phyloP scores from a whole-genome alignment of 64 coral and sea anemone species.

The Dendrophyllia cribrosa region DNA sequence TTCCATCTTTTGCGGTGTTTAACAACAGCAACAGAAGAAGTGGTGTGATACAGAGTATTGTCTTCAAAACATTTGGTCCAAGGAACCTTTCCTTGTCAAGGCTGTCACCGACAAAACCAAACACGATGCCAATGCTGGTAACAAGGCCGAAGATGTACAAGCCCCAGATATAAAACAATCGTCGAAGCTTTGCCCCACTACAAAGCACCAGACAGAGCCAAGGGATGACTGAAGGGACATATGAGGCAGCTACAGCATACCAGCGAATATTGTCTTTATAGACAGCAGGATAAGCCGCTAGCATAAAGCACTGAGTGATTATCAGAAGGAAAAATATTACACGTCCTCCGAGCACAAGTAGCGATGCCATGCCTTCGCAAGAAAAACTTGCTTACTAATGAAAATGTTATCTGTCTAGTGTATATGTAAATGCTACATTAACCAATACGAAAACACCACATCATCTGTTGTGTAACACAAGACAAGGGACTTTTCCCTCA shows the following conservation, averaged over 20 bases:
- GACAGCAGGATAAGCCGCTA: not conserved
- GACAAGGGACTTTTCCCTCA: no score
- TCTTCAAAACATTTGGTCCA: conserved; percentile 66
- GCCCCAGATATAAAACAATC: conserved; percentile 6
- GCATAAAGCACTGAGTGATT: no score
- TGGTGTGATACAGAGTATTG: conserved; percentile 27
- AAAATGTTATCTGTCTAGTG: not conserved
- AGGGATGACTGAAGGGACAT: not conserved
- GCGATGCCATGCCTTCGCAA: not conserved
- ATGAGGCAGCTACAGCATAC: not conserved
- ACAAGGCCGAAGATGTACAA: not conserved
- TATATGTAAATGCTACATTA: not conserved
- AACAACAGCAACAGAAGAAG: conserved; percentile 55
- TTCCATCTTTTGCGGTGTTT: conserved; percentile 22
- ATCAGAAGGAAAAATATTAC: no score
- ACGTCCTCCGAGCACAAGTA: not conserved
- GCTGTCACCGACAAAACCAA: conserved; percentile 4
- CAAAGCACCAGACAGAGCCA: not conserved
- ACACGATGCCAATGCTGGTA: not conserved
- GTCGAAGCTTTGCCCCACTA: not conserved
- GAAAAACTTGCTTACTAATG: not conserved
- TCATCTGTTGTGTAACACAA: not conserved
- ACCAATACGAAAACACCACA: not conserved
- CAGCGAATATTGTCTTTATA: not conserved
- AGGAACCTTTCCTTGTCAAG: conserved; percentile 48